Evolutionary conservation across 2,888 invertebrate genomes (phyloP).

Genomic region (Mechanitis mazaeus): DNA sequence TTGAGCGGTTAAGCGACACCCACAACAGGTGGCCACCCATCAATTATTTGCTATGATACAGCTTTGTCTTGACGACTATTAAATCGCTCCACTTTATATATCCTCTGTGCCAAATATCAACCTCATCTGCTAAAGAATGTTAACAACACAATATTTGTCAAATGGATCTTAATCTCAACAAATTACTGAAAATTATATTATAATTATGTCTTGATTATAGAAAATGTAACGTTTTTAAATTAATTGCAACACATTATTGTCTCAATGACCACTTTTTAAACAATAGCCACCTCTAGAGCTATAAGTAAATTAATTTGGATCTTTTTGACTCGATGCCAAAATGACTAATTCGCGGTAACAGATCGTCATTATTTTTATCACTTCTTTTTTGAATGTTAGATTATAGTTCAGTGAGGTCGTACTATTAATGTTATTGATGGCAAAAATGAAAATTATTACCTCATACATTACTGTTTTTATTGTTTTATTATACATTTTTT

Average conservation of each 20-base stretch:
- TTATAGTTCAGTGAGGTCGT: slow-evolving; percentile 36
- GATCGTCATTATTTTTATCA: slow-evolving; percentile 57
- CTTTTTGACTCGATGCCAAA: slow-evolving; percentile 67
- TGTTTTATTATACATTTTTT: slow-evolving; percentile 12
- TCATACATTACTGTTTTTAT: slow-evolving; percentile 17
- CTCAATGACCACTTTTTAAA: slow-evolving; percentile 54
- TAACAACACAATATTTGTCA: slow-evolving; percentile 71
- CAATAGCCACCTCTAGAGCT: slow-evolving; percentile 57
- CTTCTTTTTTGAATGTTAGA: slow-evolving; percentile 52
- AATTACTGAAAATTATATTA: slow-evolving; percentile 65
- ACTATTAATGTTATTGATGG: slow-evolving; percentile 43
- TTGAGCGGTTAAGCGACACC: slow-evolving; percentile 24
- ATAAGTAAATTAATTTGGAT: slow-evolving; percentile 61
- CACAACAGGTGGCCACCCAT: slow-evolving; percentile 65
- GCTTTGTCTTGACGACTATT: slow-evolving; percentile 63
- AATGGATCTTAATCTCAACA: slow-evolving; percentile 64
- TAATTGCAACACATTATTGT: slow-evolving; percentile 40
- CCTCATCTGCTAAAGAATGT: slow-evolving; percentile 64
- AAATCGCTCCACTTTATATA: slow-evolving; percentile 64
- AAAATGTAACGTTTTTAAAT: slow-evolving; percentile 40
- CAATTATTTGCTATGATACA: slow-evolving; percentile 65
- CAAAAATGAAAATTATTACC: slow-evolving; percentile 17
- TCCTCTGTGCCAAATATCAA: slow-evolving; percentile 69
- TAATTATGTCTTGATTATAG: slow-evolving; percentile 53
- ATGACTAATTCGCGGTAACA: slow-evolving; percentile 64